Conservation (phyloP, 2,113 vertebrate species). For the Pogona vitticeps region DNA sequence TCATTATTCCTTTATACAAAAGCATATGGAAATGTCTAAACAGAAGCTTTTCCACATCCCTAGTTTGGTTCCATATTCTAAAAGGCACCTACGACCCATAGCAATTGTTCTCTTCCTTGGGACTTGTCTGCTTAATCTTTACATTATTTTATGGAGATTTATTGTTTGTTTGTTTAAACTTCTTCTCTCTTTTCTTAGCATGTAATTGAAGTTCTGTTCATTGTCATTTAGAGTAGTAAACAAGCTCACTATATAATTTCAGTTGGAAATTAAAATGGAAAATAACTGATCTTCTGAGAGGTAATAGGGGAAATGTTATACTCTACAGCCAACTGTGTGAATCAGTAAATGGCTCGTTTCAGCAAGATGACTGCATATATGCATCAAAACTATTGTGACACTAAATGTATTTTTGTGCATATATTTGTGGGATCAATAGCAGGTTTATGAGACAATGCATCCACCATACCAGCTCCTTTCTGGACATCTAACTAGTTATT, state of each 20-base stretch:
- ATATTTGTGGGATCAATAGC: neutral
- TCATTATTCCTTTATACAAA: constrained; percentile 39
- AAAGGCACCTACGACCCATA: constrained; percentile 12
- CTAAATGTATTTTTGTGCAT: neutral
- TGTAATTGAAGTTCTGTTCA: constrained; percentile 42
- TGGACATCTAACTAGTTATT: neutral
- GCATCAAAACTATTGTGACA: neutral
- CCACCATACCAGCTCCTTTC: neutral
- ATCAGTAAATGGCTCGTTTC: constrained; percentile 33
- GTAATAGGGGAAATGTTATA: constrained; percentile 58
- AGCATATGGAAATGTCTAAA: constrained; percentile 29
- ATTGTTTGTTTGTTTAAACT: neutral
- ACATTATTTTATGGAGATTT: constrained; percentile 1
- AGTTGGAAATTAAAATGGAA: constrained; percentile 62
- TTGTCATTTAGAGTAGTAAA: constrained; percentile 52
- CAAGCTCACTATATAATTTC: constrained; percentile 62
- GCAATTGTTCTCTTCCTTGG: constrained; percentile 39
- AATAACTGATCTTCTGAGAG: constrained; percentile 67
- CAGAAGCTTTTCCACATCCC: neutral
- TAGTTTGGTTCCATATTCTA: constrained; percentile 19
- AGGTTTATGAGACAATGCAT: neutral
- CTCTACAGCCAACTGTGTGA: constrained; percentile 73
- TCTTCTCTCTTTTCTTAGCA: constrained; percentile 47
- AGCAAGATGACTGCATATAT: constrained; percentile 52
- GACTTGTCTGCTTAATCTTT: constrained; percentile 54